A percentile compares a stretch with the other conserved stretches of the same genome.
These are phyloP conservation scores for Odocoileus hemionus DNA, from an alignment of 2,113 vertebrate species.

Conservation along the genomic window DNA sequence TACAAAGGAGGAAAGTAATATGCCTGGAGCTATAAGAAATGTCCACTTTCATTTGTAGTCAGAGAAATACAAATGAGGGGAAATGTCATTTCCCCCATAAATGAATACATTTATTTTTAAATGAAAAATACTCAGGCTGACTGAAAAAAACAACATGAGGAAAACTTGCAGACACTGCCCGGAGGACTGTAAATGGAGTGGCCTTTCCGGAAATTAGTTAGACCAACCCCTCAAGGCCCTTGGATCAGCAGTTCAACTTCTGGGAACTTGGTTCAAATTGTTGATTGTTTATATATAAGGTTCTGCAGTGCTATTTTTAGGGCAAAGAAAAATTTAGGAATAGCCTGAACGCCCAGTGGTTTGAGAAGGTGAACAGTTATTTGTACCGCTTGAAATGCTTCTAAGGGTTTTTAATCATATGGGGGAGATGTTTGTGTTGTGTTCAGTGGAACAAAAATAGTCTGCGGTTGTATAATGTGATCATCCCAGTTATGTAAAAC, in stretches of 20 bases:
- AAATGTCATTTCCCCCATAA: background rate
- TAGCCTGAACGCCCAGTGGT: background rate
- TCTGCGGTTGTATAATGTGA: accelerated
- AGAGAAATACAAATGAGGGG: background rate
- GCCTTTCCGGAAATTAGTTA: background rate
- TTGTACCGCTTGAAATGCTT: background rate
- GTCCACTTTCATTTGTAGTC: background rate
- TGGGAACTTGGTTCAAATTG: background rate
- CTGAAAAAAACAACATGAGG: background rate
- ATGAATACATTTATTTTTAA: background rate
- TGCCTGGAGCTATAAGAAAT: background rate
- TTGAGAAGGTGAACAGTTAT: background rate
- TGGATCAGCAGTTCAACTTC: background rate
- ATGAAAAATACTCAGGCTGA: background rate
- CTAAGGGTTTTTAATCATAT: background rate
- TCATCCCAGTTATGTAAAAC: background rate
- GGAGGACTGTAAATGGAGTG: accelerated
- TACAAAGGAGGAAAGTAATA: background rate
- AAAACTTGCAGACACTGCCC: background rate
- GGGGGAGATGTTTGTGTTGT: background rate
- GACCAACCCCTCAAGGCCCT: background rate
- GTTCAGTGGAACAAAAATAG: background rate
- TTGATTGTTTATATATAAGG: background rate
- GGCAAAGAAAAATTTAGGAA: background rate
- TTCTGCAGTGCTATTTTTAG: background rate